phyloP scores from a whole-genome alignment of 2,113 vertebrate species.

The Panurus biarmicus region DNA sequence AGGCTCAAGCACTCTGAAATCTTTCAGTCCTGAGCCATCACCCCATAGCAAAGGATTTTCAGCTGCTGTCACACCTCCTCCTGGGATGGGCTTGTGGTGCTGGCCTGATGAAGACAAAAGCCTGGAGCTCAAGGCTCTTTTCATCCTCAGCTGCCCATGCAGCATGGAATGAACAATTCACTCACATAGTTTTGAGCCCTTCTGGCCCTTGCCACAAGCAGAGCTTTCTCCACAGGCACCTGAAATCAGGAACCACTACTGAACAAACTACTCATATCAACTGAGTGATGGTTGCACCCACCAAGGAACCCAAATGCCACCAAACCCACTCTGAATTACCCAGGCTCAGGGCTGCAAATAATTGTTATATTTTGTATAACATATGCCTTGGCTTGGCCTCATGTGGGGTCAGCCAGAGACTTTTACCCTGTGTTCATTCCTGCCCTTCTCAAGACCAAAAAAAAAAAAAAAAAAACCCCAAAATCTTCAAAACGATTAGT shows the following conservation, averaged over 20 bases:
- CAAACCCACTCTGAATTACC: background rate
- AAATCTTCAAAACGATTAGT: constrained; percentile 16
- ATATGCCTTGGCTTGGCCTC: background rate
- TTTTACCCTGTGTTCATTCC: background rate
- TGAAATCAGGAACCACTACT: background rate
- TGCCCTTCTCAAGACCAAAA: background rate
- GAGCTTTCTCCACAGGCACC: background rate
- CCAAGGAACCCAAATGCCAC: background rate
- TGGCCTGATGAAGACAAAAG: background rate
- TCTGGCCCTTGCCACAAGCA: background rate
- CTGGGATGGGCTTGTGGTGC: background rate
- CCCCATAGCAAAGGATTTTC: background rate
- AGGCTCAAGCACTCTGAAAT: background rate
- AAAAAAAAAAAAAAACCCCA: background rate
- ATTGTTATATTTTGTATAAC: background rate
- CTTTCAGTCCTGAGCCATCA: background rate
- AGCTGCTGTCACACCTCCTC: background rate
- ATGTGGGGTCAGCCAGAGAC: background rate
- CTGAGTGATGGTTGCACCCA: background rate
- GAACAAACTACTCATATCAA: background rate
- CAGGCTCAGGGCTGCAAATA: background rate
- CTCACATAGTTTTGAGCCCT: background rate
- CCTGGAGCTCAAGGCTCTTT: background rate
- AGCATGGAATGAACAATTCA: background rate
- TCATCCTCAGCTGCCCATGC: background rate